A percentile compares a stretch with the other conserved stretches of the same genome.
These are phyloP conservation scores for Harpegnathos saltator DNA, from an alignment of 1,140 invertebrate genomes.

Conservation along the genomic window DNA sequence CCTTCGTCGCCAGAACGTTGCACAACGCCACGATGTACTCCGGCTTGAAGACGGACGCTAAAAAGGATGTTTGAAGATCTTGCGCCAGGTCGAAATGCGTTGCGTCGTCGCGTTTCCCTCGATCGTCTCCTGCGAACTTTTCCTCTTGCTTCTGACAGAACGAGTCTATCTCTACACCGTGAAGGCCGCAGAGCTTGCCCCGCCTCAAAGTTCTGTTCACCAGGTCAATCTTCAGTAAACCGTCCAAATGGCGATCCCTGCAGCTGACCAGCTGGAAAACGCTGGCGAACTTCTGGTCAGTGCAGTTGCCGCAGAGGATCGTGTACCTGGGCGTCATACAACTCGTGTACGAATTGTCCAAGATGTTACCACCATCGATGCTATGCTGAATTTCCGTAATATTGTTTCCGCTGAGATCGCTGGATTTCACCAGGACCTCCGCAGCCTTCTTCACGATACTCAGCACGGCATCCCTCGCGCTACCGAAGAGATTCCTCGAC, in stretches of 20 bases:
- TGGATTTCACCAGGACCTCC: slow-evolving; percentile 91
- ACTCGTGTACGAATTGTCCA: slow-evolving; percentile 75
- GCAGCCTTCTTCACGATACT: slow-evolving; percentile 96
- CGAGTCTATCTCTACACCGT: slow-evolving; percentile 88
- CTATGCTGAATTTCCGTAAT: slow-evolving; percentile 85
- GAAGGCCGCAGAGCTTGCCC: slow-evolving; percentile 79
- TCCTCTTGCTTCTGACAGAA: slow-evolving; percentile 50
- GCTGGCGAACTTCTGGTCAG: slow-evolving; percentile 88
- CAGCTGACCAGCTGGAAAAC: slow-evolving; percentile 90
- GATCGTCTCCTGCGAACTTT: not conserved
- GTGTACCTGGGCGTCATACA: slow-evolving; percentile 89
- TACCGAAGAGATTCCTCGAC: slow-evolving; percentile 91
- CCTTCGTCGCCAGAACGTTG: slow-evolving; percentile 89
- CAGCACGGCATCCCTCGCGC: slow-evolving; percentile 93
- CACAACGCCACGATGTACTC: slow-evolving; percentile 92
- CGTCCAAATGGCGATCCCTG: slow-evolving; percentile 86
- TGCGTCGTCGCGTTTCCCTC: slow-evolving; percentile 48
- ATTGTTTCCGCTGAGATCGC: slow-evolving; percentile 86
- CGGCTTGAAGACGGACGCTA: slow-evolving; percentile 87
- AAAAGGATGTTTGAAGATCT: slow-evolving; percentile 81
- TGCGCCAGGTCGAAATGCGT: slow-evolving; percentile 67
- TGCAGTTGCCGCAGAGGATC: slow-evolving; percentile 90
- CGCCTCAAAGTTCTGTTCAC: slow-evolving; percentile 87
- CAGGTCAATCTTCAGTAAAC: slow-evolving; percentile 86
- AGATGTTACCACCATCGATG: slow-evolving; percentile 65